Percentiles rank a stretch among this genome's conserved stretches.
These are phyloP conservation scores for Stenoptilia bipunctidactyla DNA, from an alignment of 2,888 invertebrate species.

Conservation along the genomic window DNA sequence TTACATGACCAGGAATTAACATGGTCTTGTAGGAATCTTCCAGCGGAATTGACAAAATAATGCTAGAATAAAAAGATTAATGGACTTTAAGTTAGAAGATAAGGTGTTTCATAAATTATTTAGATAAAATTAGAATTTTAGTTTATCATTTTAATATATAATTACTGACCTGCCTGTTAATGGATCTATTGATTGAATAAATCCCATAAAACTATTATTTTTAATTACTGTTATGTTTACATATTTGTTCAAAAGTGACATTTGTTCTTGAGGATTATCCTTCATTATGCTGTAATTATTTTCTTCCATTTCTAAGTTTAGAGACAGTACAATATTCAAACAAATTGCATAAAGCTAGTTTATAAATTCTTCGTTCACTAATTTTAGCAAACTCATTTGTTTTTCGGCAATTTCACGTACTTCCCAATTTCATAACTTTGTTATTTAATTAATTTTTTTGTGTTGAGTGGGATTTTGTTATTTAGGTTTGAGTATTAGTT, in stretches of 20 bases:
- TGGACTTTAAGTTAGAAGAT: not conserved
- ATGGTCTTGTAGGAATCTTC: constrained; percentile 28
- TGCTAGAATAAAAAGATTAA: constrained; percentile 31
- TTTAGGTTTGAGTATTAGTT: too few relatives aligned
- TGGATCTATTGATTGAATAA: constrained; percentile 48
- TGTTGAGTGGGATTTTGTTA: too few relatives aligned
- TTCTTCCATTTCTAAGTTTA: too few relatives aligned
- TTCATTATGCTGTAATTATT: constrained; percentile 15
- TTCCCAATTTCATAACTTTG: too few relatives aligned
- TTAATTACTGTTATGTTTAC: constrained; percentile 35
- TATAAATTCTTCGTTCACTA: too few relatives aligned
- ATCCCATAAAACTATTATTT: constrained; percentile 31
- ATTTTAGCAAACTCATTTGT: too few relatives aligned
- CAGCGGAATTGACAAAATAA: constrained; percentile 34
- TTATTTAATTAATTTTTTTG: too few relatives aligned
- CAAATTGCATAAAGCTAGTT: too few relatives aligned
- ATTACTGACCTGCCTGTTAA: constrained; percentile 37
- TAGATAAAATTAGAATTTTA: not conserved
- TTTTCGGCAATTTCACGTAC: too few relatives aligned
- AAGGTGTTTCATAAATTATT: too few relatives aligned
- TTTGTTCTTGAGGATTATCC: constrained; percentile 23
- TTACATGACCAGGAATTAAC: constrained; percentile 46
- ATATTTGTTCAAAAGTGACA: constrained; percentile 33
- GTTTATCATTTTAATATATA: not conserved
- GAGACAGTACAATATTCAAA: too few relatives aligned